Base-by-base conservation (phyloP, 2,888 invertebrate species). In the Venusia cambrica region DNA sequence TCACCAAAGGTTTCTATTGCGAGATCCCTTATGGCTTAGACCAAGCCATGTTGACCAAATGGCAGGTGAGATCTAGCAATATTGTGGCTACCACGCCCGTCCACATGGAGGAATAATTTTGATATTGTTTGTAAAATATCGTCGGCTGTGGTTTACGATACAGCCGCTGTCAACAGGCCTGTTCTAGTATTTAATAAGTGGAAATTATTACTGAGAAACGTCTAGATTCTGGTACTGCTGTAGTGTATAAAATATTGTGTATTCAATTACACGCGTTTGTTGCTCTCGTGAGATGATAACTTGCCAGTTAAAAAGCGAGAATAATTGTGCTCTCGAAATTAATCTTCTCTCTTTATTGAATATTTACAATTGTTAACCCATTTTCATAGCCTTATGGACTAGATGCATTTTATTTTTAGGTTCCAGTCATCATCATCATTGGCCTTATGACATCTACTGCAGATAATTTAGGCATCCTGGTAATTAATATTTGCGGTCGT, bases 41-140 rank as follows among this genome's bases (percentile, higher is more conserved):
- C 58, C 47, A 44, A 11, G 41, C 40, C 17, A 38, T 37, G 9
- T 44, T 51, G 54, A 57, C 59, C 57, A 57, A 70, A 70, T 70
- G 71, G 78, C 83, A 84, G 81, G 83, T 83, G 84, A 79, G 69
- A 68, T 70, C 67, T 64, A 71, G 75, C 64, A 45, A 68, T 75
- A 75, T 73, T 74, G 72, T 72, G 66, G 63, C 68, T 73, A 76
- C 79, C 77, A 79, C 78, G 75, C 75, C 77, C 68, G 72, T 72
- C 73, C 77, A 80, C 77, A 75, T 83, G 78, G 73, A 70, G 57
- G 62, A 71, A 75, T 78, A 73, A 64, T 71, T 77, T 74, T 61
- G 61, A 72, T 64, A 50, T 62, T 62, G 59, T 62, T 70, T 62
- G 62, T 76, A 72, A 76, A 76, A 70, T 69, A 71, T 67, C 47